Percentiles rank a stretch among this genome's conserved stretches.
phyloP scores from a whole-genome alignment of 2,797 vertebrate species.

The Sphenodon punctatus region DNA sequence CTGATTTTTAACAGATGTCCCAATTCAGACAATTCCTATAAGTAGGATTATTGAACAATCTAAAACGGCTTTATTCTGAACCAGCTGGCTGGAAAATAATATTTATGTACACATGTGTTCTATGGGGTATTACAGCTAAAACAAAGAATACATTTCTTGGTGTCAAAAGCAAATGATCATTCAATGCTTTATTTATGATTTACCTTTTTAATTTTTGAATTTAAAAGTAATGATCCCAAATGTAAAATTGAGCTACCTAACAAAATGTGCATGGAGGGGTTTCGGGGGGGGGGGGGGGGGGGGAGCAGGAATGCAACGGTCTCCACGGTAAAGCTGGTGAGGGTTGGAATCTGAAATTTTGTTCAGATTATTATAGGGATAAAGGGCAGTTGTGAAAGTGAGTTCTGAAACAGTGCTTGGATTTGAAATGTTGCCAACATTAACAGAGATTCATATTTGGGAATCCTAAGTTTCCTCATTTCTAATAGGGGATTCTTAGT shows the following conservation, averaged over 20 bases:
- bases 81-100: slow-evolving; percentile 52
- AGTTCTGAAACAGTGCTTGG: background rate
- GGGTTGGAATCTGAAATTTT: background rate
- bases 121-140: slow-evolving; percentile 52
- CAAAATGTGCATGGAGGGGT: background rate
- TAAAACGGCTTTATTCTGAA: slow-evolving; percentile 49
- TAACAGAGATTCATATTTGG: background rate
- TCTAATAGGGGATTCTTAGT: no score
- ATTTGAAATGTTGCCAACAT: background rate
- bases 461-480: background rate
- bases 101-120: slow-evolving; percentile 41
- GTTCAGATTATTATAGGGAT: rapidly evolving
- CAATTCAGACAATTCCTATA: slow-evolving; percentile 53
- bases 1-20: slow-evolving; percentile 62
- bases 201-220: slow-evolving; percentile 10
- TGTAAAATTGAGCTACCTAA: background rate
- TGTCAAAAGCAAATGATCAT: slow-evolving; percentile 37
- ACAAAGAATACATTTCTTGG: slow-evolving; percentile 38
- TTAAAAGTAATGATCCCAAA: slow-evolving; percentile 16
- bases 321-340: no score
- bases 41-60: slow-evolving; percentile 50
- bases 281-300: no score
- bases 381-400: background rate
- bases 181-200: slow-evolving; percentile 29
- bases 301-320: no score